A percentile compares a stretch with the other conserved stretches of the same genome.
phyloP scores from a whole-genome alignment of 2,888 invertebrate genomes.

The Epinotia ramella region DNA sequence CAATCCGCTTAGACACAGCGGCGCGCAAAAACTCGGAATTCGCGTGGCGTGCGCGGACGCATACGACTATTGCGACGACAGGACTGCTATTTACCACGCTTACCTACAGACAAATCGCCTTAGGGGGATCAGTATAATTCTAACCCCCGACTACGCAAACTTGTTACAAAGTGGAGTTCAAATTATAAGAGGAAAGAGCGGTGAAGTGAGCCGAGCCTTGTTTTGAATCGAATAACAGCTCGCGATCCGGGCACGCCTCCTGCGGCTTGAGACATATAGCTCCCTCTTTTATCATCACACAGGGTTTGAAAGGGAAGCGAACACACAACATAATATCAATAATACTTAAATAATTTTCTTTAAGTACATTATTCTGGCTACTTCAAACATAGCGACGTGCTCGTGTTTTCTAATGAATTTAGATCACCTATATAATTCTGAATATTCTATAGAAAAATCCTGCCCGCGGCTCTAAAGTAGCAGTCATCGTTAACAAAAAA shows the following conservation, averaged over 20 bases:
- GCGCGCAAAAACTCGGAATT: slow-evolving; percentile 76
- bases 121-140: background rate
- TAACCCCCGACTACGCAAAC: background rate
- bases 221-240: slow-evolving; percentile 45
- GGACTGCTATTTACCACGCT: background rate
- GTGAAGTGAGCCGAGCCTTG: background rate
- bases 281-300: slow-evolving; percentile 10
- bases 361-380: slow-evolving; percentile 4
- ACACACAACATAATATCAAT: background rate
- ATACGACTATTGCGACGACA: slow-evolving; percentile 1
- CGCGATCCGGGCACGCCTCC: slow-evolving; percentile 45
- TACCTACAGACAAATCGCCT: background rate
- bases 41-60: slow-evolving; percentile 66
- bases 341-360: background rate
- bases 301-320: slow-evolving; percentile 15
- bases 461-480: slow-evolving; percentile 46
- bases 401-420: slow-evolving; percentile 74
- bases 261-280: slow-evolving; percentile 41
- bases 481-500: slow-evolving; percentile 38
- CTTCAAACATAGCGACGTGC: slow-evolving; percentile 53
- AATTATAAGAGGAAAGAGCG: background rate
- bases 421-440: no score
- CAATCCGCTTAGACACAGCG: slow-evolving; percentile 77
- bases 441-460: slow-evolving; percentile 68
- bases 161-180: background rate